A percentile compares a stretch with the other conserved stretches of the same genome.
These are phyloP conservation scores for Drosophila barbarae DNA, from an alignment of 2,888 invertebrate species.

Conservation along the genomic window DNA sequence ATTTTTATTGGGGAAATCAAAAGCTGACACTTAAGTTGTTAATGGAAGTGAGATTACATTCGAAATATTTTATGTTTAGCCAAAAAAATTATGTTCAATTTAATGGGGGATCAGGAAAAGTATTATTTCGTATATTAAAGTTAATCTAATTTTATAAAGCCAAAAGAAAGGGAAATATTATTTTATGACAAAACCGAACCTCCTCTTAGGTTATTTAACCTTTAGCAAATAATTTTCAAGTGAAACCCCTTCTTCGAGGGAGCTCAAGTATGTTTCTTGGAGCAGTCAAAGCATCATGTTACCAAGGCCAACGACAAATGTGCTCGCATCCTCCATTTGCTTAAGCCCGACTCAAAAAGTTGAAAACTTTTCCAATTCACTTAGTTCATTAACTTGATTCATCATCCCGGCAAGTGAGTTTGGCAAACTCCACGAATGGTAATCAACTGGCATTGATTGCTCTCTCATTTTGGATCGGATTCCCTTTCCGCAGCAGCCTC, in stretches of 20 bases:
- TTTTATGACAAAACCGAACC: background rate
- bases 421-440: conserved; percentile 30
- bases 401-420: conserved; percentile 31
- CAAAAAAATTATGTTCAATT: background rate
- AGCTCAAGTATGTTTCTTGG: background rate
- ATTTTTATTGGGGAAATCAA: conserved; percentile 12
- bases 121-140: background rate
- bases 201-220: background rate
- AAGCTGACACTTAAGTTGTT: conserved; percentile 2
- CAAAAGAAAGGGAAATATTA: background rate
- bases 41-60: conserved; percentile 10
- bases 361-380: conserved; percentile 39
- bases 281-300: conserved; percentile 22
- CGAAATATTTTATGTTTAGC: background rate
- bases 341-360: conserved; percentile 20
- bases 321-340: conserved; percentile 16
- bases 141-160: too few species aligned
- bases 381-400: conserved; percentile 45
- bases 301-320: conserved; percentile 18
- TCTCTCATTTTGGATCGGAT: conserved; percentile 9
- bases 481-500: background rate
- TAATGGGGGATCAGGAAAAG: too few species aligned
- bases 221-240: conserved; percentile 5
- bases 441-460: conserved; percentile 42
- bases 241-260: background rate